Conservation (phyloP, 2,888 invertebrate species). For the Patella pellucida region DNA sequence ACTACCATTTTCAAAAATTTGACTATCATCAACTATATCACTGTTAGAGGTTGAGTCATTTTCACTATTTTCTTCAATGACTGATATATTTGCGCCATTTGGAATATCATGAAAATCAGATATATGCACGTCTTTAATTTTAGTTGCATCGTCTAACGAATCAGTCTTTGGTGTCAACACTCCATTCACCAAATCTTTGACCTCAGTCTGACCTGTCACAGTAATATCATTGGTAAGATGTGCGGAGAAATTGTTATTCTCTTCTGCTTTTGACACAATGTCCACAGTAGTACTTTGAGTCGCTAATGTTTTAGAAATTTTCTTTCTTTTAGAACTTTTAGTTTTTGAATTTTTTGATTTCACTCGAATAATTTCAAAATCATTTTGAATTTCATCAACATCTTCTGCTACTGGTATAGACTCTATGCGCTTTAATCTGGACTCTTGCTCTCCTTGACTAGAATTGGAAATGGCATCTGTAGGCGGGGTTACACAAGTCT, state of each 20-base stretch:
- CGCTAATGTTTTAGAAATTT: slow-evolving; percentile 6
- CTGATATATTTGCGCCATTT: neutral
- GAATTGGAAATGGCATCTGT: slow-evolving; percentile 37
- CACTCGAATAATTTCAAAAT: slow-evolving; percentile 50
- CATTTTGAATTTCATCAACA: slow-evolving; percentile 27
- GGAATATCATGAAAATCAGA: neutral
- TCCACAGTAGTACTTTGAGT: neutral
- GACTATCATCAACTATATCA: neutral
- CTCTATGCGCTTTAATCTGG: slow-evolving; percentile 32
- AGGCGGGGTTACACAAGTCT: slow-evolving; percentile 31
- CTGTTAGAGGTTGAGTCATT: neutral
- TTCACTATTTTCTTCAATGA: neutral
- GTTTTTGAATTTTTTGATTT: slow-evolving; percentile 35
- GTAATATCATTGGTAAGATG: neutral
- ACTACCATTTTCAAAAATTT: neutral
- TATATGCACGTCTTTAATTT: neutral
- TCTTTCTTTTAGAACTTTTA: slow-evolving; percentile 33
- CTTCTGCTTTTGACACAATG: neutral
- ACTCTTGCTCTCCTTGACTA: slow-evolving; percentile 28
- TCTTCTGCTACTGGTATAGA: slow-evolving; percentile 26
- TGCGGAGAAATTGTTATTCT: neutral
- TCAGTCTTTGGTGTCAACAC: neutral
- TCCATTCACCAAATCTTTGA: neutral
- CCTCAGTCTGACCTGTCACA: neutral
- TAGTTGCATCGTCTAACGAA: neutral